Evolutionary conservation across 35 echinoderm and acorn worm species (phyloP), one percentile per base, ranked within the genome.

Genomic region (Ophioderma brevispina): DNA sequence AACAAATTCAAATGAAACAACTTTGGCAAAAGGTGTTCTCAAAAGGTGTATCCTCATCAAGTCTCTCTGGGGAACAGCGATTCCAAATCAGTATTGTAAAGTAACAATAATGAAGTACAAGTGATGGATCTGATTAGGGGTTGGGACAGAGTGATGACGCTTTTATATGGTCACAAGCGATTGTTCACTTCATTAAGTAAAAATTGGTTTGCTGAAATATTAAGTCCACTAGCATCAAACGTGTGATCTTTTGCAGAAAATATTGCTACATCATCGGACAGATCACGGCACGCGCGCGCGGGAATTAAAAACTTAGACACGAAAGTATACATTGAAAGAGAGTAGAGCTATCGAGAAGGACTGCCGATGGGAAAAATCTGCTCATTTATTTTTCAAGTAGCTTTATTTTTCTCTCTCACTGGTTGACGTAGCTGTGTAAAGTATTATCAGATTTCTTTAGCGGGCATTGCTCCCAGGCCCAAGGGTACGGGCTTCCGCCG

Each of bases 371-470:
- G 59, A 30, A 25, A 70, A 70, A 70, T 70, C 59, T 70, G 59
- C 28, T 70, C 59, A 70, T 30, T 70, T 70, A 70, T 70, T 70
- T 70, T 70, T 70, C 59, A 70, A 70, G 59, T 70, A 70, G 59
- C 59, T 70, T 70, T 70, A 11, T 70, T 70, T 25, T 18, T 25
- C 59, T 70, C 59, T 30, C 28, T 15, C n/a, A 70, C n/a, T 25
- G 59, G 28, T 70, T 70, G 59, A 70, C 59, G 59, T 70, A 70
- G 59, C 59, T 70, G 59, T 70, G 28, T 6, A 70, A 70, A 70
- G 59, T 70, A 30, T 70, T 70, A 70, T 70, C 59, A 70, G 59
- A 70, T 70, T 70, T 70, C 28, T 70, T 70, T 1, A 70, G 59
- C 59, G 59, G 59, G 59, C 59, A 70, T 70, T 70, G 59, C 59